Conservation (phyloP, 1,140 invertebrate genomes). For the Proctacanthus coquilletti region DNA sequence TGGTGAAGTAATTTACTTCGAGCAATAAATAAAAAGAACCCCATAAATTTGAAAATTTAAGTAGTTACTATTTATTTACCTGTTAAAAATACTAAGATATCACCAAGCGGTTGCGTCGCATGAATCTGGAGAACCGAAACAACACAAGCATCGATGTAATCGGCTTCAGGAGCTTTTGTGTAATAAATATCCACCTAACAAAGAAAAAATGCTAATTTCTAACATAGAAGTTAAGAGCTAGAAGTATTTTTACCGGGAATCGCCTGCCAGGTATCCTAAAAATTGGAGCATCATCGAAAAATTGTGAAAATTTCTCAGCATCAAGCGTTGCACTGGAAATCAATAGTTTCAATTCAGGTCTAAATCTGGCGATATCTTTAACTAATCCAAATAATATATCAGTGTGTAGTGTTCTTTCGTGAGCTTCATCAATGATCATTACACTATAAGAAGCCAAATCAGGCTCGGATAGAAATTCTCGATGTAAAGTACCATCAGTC, state of each 20-base stretch:
- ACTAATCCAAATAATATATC: slow-evolving; percentile 97
- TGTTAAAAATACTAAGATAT: slow-evolving; percentile 93
- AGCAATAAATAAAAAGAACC: no score
- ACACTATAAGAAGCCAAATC: slow-evolving; percentile 90
- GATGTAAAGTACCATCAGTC: slow-evolving; percentile 96
- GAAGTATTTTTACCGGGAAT: slow-evolving; percentile 38
- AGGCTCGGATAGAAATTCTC: slow-evolving; percentile 95
- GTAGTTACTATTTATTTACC: no score
- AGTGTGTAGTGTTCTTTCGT: slow-evolving; percentile 94
- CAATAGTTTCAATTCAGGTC: slow-evolving; percentile 86
- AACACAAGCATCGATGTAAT: slow-evolving; percentile 95
- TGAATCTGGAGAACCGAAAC: slow-evolving; percentile 97
- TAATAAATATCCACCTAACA: slow-evolving; percentile 82
- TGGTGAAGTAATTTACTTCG: no score
- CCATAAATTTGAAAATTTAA: no score
- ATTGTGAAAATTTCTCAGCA: slow-evolving; percentile 94
- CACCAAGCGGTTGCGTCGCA: slow-evolving; percentile 85
- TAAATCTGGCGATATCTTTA: slow-evolving; percentile 92
- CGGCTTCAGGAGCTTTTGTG: slow-evolving; percentile 96
- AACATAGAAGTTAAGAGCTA: not conserved
- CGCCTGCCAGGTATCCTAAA: slow-evolving; percentile 87
- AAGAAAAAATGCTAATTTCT: not conserved
- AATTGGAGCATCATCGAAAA: slow-evolving; percentile 97
- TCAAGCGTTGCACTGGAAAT: slow-evolving; percentile 98
- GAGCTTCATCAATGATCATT: slow-evolving; percentile 99